Evolutionary conservation across 2,113 vertebrate genomes (phyloP), one percentile per base, ranked within the genome.

Genomic region (Sinocyclocheilus anshuiensis): DNA sequence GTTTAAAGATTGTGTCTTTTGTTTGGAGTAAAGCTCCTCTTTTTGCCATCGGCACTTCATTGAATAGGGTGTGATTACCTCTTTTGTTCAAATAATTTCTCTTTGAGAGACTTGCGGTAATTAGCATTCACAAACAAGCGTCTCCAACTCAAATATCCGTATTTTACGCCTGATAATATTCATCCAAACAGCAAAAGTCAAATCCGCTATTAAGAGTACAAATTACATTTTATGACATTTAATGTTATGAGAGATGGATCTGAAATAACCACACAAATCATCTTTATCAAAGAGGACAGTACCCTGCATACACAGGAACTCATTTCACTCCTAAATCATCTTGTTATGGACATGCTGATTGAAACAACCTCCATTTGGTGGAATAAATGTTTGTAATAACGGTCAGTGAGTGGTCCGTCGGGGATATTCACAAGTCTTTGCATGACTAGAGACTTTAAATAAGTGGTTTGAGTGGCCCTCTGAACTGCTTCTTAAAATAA

Each of bases 321-420:
- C 90, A 92, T 93, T 93, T 90, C 86, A 85, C 87, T 92, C 91
- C 88, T 90, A 91, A 87, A 89, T 91, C 91, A 92, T 92, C 88
- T 89, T 92, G 92, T 93, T 91, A 94, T 86, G 83, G 88, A 87
- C 87, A 86, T 90, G 65, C 89, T 91, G 89, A 93, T 92, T 92
- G 91, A 92, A 93, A 91, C 79, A 88, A 33, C 85, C 89, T 90
- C 87, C 87, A 89, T 92, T 92, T 92, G 87, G 88, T 75, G 33
- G 77, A 3, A 16, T n/a, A n/a, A 36, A n/a, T 74, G 74, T 9
- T 42, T 45, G 36, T 20, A 61, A 65, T 29, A 22, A 57, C 4
- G 6, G 74, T 36, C 53, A 78, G 16, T 57, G 24, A 57, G 77
- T 48, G 13, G 59, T 36, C 18, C 29, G 4, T 36, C 2, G 3